These are phyloP conservation scores for Thalassaphorura encarpata DNA, from an alignment of 1,140 invertebrate species.

Conservation along the genomic window DNA sequence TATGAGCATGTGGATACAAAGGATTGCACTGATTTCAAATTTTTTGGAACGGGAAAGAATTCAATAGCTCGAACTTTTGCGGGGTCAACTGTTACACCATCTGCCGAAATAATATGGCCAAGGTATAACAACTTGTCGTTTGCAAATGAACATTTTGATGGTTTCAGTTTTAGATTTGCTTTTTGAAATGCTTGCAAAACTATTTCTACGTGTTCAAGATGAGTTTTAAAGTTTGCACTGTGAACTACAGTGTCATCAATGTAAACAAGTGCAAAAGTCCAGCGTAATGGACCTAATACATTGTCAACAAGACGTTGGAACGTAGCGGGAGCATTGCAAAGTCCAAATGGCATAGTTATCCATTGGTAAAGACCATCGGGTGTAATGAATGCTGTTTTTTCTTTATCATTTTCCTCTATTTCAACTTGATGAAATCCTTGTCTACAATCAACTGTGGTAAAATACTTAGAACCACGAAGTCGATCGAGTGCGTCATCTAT, in stretches of 20 bases:
- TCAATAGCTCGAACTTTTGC: conserved; percentile 37
- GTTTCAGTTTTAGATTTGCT: conserved; percentile 35
- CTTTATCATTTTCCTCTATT: conserved; percentile 34
- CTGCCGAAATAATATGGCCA: conserved; percentile 35
- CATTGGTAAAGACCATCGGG: conserved; percentile 36
- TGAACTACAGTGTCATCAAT: conserved; percentile 36
- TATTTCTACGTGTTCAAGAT: conserved; percentile 34
- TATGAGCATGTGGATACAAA: conserved; percentile 35
- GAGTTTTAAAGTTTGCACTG: conserved; percentile 35
- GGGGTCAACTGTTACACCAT: conserved; percentile 35
- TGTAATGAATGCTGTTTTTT: conserved; percentile 39
- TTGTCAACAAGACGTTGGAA: conserved; percentile 39
- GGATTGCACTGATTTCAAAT: conserved; percentile 35
- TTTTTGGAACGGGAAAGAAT: conserved; percentile 33
- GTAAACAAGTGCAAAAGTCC: conserved; percentile 28
- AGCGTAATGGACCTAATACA: conserved; percentile 33
- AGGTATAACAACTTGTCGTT: conserved; percentile 35
- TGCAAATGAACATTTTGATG: conserved; percentile 36
- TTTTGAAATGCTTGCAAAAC: conserved; percentile 32
- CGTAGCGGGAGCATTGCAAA: conserved; percentile 38
- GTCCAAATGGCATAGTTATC: conserved; percentile 40
- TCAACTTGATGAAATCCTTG: conserved; percentile 43
- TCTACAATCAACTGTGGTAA: conserved; percentile 40
- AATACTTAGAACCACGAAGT: conserved; percentile 37
- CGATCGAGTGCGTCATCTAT: conserved; percentile 40